These are phyloP conservation scores for Xiphydria camelus DNA, from an alignment of 2,888 invertebrate genomes.

Conservation along the genomic window DNA sequence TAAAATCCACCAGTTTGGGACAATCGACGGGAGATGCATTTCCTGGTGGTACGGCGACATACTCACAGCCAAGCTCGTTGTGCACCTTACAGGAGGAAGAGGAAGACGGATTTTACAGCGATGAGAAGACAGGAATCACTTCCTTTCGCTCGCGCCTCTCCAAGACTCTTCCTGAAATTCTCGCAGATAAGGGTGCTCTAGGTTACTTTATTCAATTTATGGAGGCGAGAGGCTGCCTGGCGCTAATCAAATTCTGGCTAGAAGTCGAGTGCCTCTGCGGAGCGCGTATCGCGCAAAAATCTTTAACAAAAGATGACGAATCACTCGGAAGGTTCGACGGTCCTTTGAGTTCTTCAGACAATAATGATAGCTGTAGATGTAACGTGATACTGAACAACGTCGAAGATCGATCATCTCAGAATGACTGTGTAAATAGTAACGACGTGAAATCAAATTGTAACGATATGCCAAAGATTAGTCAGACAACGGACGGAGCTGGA, in stretches of 20 bases:
- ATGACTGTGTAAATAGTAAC: slow-evolving; percentile 29
- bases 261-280: slow-evolving; percentile 70
- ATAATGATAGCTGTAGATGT: slow-evolving; percentile 28
- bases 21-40: slow-evolving; percentile 17
- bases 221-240: slow-evolving; percentile 72
- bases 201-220: slow-evolving; percentile 85
- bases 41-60: neutral
- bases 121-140: slow-evolving; percentile 42
- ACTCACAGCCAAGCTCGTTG: slow-evolving; percentile 25
- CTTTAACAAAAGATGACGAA: slow-evolving; percentile 1
- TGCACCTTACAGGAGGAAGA: slow-evolving; percentile 50
- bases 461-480: slow-evolving; percentile 46
- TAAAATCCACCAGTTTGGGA: slow-evolving; percentile 32
- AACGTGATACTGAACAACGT: slow-evolving; percentile 10
- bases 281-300: slow-evolving; percentile 24
- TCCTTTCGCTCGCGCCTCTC: slow-evolving; percentile 69
- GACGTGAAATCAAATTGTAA: slow-evolving; percentile 35
- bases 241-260: slow-evolving; percentile 74
- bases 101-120: slow-evolving; percentile 27
- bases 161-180: slow-evolving; percentile 74
- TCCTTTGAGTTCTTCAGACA: slow-evolving; percentile 17
- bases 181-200: slow-evolving; percentile 78
- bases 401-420: neutral
- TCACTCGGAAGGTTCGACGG: slow-evolving; percentile 17
- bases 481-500: slow-evolving; percentile 26